Evolutionary conservation across 2,113 vertebrate genomes (phyloP), one percentile per base, ranked within the genome.

Genomic region (Lasiurus borealis): DNA sequence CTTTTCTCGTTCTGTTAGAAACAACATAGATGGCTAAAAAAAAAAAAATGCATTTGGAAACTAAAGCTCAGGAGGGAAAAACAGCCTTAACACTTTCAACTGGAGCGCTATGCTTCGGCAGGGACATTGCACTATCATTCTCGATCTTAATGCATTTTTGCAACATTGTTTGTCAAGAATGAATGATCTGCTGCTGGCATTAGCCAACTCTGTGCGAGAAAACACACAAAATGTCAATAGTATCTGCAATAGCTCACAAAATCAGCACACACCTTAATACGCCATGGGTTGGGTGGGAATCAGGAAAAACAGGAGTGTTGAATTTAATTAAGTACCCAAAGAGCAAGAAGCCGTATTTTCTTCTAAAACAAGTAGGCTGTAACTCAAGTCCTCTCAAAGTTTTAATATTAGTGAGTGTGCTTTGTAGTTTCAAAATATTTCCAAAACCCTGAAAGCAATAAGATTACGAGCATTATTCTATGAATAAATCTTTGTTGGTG

Each of bases 391-490:
- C 0, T 94, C 94, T 52, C 69, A 91, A 96, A 48, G 44, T 92
- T 97, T 97, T 88, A 95, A 9, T 96, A 96, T 48, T 85, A 93
- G 3, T 84, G 85, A 96, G 94, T 75, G 10, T 13, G 87, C 23
- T 95, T 96, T 68, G 50, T 36, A 96, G 59, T 96, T 96, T 92
- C 88, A 93, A 97, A 96, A 92, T 77, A 16, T 95, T 97, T 95
- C 90, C 76, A 83, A 97, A 97, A 92, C 50, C 92, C 95, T 97
- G 75, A 75, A 92, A 92, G 91, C 59, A 87, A 13, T n/a, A 77
- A 86, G 88, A 18, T 59, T 96, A 91, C 80, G 87, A 96, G 34
- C 76, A 97, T 91, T 94, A 89, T 95, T 94, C 75, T 85, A 68
- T 78, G 82, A 97, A 96, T 91, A 96, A 85, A 95, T 64, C 31